Conservation (phyloP, 2,113 vertebrate species). For the Lasiurus cinereus region DNA sequence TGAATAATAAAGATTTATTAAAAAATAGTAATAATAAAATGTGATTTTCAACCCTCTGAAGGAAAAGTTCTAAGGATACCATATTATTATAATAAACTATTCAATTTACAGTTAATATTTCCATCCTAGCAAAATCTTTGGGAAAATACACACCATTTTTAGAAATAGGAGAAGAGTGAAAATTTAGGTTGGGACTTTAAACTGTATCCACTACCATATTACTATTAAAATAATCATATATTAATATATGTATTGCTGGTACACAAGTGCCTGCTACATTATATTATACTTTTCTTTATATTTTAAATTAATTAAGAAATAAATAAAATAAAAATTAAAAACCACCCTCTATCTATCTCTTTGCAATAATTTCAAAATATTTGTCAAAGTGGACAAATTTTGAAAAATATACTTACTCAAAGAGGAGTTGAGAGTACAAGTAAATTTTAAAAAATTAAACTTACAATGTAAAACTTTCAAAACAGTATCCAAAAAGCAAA, state of each 20-base stretch:
- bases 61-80: constrained; percentile 3
- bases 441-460: neutral
- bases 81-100: neutral
- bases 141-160: constrained; percentile 12
- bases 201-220: neutral
- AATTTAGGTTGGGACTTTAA: neutral
- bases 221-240: constrained; percentile 8
- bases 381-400: neutral
- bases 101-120: constrained; percentile 6
- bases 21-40: neutral
- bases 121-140: neutral
- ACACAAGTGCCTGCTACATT: neutral
- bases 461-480: neutral
- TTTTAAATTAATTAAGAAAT: neutral
- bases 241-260: neutral
- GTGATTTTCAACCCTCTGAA: neutral
- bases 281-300: neutral
- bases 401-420: neutral
- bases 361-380: neutral
- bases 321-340: neutral
- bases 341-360: neutral
- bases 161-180: constrained; percentile 10
- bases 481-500: neutral
- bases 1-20: too few species aligned
- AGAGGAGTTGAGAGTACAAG: neutral